phyloP scores from a whole-genome alignment of 2,113 vertebrate species.

The Aspidoscelis tigris region DNA sequence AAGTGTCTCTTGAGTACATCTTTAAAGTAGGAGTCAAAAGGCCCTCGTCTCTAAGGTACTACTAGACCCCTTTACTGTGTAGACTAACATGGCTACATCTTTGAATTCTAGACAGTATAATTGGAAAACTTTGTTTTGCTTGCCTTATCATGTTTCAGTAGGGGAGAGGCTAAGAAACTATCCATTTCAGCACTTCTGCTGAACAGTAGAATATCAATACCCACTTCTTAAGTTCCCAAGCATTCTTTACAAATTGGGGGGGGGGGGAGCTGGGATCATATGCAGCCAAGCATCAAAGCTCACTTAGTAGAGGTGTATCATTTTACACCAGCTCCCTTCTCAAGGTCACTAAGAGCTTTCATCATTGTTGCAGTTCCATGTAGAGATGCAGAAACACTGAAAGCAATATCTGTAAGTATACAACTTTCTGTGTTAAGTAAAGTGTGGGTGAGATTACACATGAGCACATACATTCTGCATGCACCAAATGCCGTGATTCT shows the following conservation, averaged over 20 bases:
- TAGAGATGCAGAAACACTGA: slow-evolving; percentile 4
- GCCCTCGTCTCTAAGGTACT: no score
- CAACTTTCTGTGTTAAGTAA: not conserved
- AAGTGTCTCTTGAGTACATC: no score
- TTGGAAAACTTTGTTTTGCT: not conserved
- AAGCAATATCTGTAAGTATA: not conserved
- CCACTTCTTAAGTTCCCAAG: not conserved
- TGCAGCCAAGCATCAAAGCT: not conserved
- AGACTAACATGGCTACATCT: no score
- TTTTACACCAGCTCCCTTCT: not conserved
- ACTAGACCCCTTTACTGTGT: no score
- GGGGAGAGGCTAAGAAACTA: not conserved
- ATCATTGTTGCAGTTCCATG: not conserved
- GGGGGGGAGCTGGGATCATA: not conserved
- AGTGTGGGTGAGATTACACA: not conserved
- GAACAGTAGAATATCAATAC: not conserved
- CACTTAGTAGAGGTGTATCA: not conserved
- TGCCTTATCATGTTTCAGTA: not conserved
- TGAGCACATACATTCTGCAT: not conserved
- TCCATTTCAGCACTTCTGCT: not conserved
- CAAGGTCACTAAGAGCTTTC: slow-evolving; percentile 18
- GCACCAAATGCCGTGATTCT: not conserved
- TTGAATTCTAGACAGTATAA: no score
- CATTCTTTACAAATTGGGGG: not conserved
- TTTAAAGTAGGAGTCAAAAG: no score